Evolutionary conservation across 2,797 vertebrate species (phyloP).

Genomic region (Gobio occitaniae): DNA sequence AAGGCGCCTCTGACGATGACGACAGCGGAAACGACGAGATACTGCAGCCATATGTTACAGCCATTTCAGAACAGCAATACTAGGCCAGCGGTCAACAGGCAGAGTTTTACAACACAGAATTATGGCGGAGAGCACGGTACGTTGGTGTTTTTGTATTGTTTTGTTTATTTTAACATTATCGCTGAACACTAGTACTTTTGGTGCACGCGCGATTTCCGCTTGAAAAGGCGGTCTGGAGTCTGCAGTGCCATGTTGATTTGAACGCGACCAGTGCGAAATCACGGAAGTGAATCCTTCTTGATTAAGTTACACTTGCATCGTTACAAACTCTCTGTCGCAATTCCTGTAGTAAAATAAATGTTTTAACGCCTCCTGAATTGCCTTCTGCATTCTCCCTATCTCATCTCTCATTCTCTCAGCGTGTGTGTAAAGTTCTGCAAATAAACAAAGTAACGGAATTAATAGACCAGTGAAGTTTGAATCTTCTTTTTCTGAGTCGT

Average conservation of each 20-base stretch:
- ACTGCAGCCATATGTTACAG: background rate
- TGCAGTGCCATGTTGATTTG: background rate
- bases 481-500: background rate
- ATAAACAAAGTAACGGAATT: background rate
- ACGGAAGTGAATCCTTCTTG: background rate
- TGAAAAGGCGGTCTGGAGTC: background rate
- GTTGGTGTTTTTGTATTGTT: background rate
- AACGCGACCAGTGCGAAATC: background rate
- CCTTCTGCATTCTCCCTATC: background rate
- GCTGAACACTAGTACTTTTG: background rate
- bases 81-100: background rate
- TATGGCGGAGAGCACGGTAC: background rate
- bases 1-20: background rate
- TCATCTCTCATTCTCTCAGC: no score
- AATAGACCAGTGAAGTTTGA: background rate
- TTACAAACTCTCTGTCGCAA: background rate
- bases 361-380: background rate
- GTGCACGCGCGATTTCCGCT: background rate
- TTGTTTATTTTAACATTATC: background rate
- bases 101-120: background rate
- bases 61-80: background rate
- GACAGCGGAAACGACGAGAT: conserved; percentile 15
- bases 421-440: background rate
- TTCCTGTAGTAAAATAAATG: background rate
- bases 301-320: background rate